Conservation (phyloP, 2,797 vertebrate genomes). For the Carapus acus region DNA sequence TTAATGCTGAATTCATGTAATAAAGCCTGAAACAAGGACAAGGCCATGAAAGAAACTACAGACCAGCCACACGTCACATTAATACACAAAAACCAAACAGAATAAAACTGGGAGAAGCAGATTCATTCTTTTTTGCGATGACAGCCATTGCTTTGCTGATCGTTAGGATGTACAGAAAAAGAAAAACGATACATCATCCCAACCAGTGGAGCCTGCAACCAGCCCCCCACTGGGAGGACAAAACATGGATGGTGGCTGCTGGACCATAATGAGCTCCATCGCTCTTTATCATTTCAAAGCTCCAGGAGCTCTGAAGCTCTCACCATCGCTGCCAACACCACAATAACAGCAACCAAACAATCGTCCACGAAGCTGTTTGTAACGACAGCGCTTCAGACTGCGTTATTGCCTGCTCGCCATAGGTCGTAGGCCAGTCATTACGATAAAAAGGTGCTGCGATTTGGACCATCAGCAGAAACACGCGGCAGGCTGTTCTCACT, state of each 20-base stretch:
- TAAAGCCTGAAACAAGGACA: background rate
- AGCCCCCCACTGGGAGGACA: constrained; percentile 20
- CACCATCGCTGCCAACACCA: constrained; percentile 44
- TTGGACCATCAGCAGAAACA: constrained; percentile 11
- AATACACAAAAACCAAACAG: constrained; percentile 9
- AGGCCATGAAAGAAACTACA: background rate
- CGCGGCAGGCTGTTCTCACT: constrained; percentile 19
- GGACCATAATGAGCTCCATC: constrained; percentile 38
- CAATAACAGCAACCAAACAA: constrained; percentile 7
- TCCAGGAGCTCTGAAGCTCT: too few species aligned
- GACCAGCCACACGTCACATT: constrained; percentile 11
- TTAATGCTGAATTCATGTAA: constrained; percentile 1
- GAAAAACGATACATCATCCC: constrained; percentile 11
- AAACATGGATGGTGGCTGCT: constrained; percentile 9
- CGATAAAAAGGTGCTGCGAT: constrained; percentile 50
- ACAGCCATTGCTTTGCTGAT: too few species aligned
- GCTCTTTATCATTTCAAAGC: constrained; percentile 50
- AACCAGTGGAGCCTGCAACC: constrained; percentile 20
- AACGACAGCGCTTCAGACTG: constrained; percentile 60
- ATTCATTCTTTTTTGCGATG: too few species aligned
- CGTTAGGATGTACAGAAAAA: constrained; percentile 1
- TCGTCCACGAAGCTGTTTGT: constrained; percentile 46
- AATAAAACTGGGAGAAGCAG: background rate
- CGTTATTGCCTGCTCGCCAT: constrained; percentile 48
- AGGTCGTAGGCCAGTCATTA: constrained; percentile 54